Percentiles rank a stretch among this genome's conserved stretches.
Evolutionary conservation across 2,113 vertebrate species (phyloP).

Genomic region (Theristicus caerulescens): DNA sequence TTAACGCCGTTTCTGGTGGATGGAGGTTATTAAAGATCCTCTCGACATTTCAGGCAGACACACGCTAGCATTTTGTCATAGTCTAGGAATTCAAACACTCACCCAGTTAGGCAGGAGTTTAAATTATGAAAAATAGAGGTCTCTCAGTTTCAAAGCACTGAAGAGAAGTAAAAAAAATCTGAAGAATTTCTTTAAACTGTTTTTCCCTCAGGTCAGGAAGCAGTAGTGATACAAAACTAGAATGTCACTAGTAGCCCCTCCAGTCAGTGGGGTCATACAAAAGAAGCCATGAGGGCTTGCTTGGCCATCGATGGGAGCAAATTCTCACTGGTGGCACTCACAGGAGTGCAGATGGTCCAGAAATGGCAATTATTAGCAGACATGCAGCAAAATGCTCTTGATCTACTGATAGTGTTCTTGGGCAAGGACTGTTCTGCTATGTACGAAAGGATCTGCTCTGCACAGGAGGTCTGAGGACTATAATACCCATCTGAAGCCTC

Average conservation of each 20-base stretch:
- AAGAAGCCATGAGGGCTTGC: background rate
- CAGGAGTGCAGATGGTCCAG: background rate
- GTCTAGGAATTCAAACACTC: conserved; percentile 79
- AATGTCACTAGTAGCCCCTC: background rate
- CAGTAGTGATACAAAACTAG: background rate
- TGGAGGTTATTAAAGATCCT: conserved; percentile 73
- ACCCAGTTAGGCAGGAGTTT: conserved; percentile 70
- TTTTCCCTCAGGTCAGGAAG: conserved; percentile 58
- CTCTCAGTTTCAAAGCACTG: conserved; percentile 63
- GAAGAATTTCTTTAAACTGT: conserved; percentile 51
- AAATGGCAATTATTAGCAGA: background rate
- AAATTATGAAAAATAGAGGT: conserved; percentile 73
- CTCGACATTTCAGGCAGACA: conserved; percentile 78
- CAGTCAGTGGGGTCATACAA: background rate
- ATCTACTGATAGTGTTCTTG: background rate
- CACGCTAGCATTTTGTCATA: conserved; percentile 76
- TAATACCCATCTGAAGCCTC: background rate
- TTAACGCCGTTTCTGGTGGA: conserved; percentile 16
- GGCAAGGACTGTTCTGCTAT: background rate
- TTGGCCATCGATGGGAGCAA: background rate
- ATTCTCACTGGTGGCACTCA: background rate
- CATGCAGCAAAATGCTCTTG: background rate
- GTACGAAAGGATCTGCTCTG: background rate
- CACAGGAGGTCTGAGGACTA: background rate
- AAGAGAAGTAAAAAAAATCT: conserved; percentile 61